A percentile compares a stretch with the other conserved stretches of the same genome.
Conservation (phyloP, 1,140 invertebrate genomes). For the Coelopa frigida region DNA sequence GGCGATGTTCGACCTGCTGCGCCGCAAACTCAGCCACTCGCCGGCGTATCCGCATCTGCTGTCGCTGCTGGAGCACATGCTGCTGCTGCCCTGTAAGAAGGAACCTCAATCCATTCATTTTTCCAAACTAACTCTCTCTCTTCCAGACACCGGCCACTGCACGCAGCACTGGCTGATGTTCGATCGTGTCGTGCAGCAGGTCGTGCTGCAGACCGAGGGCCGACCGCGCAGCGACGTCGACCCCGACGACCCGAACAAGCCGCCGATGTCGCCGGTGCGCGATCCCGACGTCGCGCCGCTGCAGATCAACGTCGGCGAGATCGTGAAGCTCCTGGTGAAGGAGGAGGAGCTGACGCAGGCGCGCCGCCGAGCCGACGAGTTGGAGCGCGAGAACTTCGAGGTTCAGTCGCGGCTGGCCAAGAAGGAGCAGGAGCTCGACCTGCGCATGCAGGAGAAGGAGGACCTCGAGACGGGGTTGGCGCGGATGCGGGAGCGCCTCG, state of each 20-base stretch:
- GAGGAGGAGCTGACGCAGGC: slow-evolving; percentile 88
- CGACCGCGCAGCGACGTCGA: slow-evolving; percentile 41
- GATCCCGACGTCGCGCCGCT: slow-evolving; percentile 79
- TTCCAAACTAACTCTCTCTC: neutral
- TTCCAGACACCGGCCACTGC: slow-evolving; percentile 68
- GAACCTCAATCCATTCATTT: neutral
- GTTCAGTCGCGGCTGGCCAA: slow-evolving; percentile 77
- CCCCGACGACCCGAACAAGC: slow-evolving; percentile 27
- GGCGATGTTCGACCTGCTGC: slow-evolving; percentile 88
- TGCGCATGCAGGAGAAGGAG: slow-evolving; percentile 84
- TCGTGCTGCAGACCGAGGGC: slow-evolving; percentile 73
- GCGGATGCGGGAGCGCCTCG: slow-evolving; percentile 80
- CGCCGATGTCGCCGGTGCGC: slow-evolving; percentile 39
- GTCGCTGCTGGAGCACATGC: slow-evolving; percentile 83
- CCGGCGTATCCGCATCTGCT: slow-evolving; percentile 89
- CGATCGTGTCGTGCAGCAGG: slow-evolving; percentile 92
- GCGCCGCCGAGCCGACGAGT: slow-evolving; percentile 75
- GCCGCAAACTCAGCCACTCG: slow-evolving; percentile 85
- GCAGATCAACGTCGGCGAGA: slow-evolving; percentile 85
- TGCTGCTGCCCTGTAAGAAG: slow-evolving; percentile 81
- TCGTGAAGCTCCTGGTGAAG: slow-evolving; percentile 84
- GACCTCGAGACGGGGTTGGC: slow-evolving; percentile 77
- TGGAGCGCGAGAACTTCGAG: slow-evolving; percentile 84
- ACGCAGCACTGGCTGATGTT: slow-evolving; percentile 90
- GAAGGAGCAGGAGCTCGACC: slow-evolving; percentile 88